These are phyloP conservation scores for Pyrochroa serraticornis DNA, from an alignment of 2,888 invertebrate species.

Conservation along the genomic window DNA sequence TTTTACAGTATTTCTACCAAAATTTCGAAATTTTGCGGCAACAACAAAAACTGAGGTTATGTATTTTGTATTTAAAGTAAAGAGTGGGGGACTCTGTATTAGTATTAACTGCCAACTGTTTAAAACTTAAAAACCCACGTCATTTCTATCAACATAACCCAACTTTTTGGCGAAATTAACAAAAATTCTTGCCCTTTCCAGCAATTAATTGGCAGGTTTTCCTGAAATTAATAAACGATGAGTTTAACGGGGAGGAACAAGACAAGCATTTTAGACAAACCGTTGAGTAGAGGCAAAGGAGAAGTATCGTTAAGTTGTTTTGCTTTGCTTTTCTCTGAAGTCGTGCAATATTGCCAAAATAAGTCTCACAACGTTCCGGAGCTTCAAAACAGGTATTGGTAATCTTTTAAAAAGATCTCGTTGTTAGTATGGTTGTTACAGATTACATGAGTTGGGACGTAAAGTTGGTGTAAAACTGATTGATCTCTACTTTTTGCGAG, in stretches of 20 bases:
- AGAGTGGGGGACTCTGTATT: too few relatives aligned
- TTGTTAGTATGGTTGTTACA: conserved; percentile 55
- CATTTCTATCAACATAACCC: conserved; percentile 73
- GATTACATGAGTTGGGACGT: conserved; percentile 91
- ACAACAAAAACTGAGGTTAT: too few relatives aligned
- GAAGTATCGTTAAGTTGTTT: conserved; percentile 93
- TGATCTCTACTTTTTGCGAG: conserved; percentile 92
- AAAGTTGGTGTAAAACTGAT: conserved; percentile 93
- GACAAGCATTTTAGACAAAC: conserved; percentile 86
- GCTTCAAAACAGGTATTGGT: conserved; percentile 81
- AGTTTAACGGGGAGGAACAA: conserved; percentile 64
- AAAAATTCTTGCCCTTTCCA: neutral
- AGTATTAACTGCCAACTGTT: conserved; percentile 1
- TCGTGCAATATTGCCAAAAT: conserved; percentile 98
- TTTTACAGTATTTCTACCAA: too few relatives aligned
- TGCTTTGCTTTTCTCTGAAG: conserved; percentile 95
- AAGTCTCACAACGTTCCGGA: conserved; percentile 94
- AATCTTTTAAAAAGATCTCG: conserved; percentile 5
- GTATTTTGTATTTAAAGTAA: too few relatives aligned
- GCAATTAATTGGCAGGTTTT: too few relatives aligned
- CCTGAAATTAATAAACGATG: conserved; percentile 43
- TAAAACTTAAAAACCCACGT: neutral
- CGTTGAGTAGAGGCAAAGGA: conserved; percentile 88
- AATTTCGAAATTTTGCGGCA: too few relatives aligned
- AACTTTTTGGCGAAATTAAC: conserved; percentile 81